Base-by-base conservation (phyloP, 2,113 vertebrate species). In the Varanus komodoensis region DNA sequence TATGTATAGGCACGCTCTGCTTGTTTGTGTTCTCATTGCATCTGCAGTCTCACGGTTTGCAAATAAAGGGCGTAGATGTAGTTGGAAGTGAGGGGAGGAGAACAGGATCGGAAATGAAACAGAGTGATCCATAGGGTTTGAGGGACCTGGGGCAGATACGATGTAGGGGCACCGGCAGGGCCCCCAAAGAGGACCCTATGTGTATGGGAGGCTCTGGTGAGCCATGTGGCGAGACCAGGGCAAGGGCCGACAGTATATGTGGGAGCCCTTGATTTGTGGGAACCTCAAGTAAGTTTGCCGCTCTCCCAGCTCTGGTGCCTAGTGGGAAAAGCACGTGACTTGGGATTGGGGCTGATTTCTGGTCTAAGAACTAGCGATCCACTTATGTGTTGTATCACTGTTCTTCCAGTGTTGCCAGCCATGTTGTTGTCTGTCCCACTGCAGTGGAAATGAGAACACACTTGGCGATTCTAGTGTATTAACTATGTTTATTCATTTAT, bases 1-100 rank as follows among this genome's bases (percentile, higher is more conserved):
- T 61, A 90, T 91, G 69, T 48, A 79, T 86, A 74, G 89, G 90
- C 54, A 79, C 17, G 9, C 54, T 90, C 86, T 92, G 38, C 3
- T 34, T 15, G 61, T 68, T 91, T 32, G 27, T 81, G 27, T 3
- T 23, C 38, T 1, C 0, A 1, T 79, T 48, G 81, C 88, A 1
- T 44, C 86, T 25, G 25, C 7, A 2, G n/a, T 80, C 2, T 23
- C 75, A 85, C 17, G 15, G 27, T 34, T 48, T 69, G 38, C 6
- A 12, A 73, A 23, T 21, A 23, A 52, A 80, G n/a, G 27, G 7
- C 34, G 3, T 14, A 14, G 4, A 4, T 34, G 68, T 23, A 52
- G 6, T 8, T 8, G 52, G 9, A 14, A 27, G 52, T 14, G 1
- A 21, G 52, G 4, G 29, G 50, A 86, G 14, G 32, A 67, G 50